A percentile compares a stretch with the other conserved stretches of the same genome.
These are phyloP conservation scores for Paradoxurus hermaphroditus DNA, from an alignment of 2,113 vertebrate species.

Conservation along the genomic window DNA sequence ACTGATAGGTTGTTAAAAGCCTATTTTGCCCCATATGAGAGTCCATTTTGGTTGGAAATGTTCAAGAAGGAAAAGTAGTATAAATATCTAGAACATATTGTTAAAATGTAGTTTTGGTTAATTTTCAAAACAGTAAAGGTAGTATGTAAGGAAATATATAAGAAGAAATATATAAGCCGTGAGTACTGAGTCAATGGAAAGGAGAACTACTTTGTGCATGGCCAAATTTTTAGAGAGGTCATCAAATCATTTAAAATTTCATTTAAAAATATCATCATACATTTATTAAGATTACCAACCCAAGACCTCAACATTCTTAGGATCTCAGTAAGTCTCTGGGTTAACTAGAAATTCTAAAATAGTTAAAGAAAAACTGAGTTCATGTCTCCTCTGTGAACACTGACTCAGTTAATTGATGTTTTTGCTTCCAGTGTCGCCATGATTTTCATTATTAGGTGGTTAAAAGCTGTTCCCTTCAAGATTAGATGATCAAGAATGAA, in stretches of 20 bases:
- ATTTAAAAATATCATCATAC: background rate
- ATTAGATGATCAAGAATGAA: background rate
- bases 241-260: background rate
- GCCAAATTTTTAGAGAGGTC: background rate
- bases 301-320: background rate
- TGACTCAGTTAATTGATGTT: background rate
- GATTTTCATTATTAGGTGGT: background rate
- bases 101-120: background rate
- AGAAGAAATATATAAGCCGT: background rate
- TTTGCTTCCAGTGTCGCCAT: background rate
- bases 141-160: background rate
- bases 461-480: background rate
- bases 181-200: background rate
- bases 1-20: background rate
- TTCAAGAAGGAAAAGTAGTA: background rate
- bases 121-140: background rate
- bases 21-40: background rate
- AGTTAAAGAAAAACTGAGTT: background rate
- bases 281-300: background rate
- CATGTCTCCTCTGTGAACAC: background rate
- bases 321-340: background rate
- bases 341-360: background rate
- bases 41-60: background rate
- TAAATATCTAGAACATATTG: slow-evolving; percentile 13
- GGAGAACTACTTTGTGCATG: background rate